Percentiles rank a stretch among this genome's conserved stretches.
phyloP scores from a whole-genome alignment of 2,113 vertebrate genomes.

The Sterrhoptilus dennistouni region DNA sequence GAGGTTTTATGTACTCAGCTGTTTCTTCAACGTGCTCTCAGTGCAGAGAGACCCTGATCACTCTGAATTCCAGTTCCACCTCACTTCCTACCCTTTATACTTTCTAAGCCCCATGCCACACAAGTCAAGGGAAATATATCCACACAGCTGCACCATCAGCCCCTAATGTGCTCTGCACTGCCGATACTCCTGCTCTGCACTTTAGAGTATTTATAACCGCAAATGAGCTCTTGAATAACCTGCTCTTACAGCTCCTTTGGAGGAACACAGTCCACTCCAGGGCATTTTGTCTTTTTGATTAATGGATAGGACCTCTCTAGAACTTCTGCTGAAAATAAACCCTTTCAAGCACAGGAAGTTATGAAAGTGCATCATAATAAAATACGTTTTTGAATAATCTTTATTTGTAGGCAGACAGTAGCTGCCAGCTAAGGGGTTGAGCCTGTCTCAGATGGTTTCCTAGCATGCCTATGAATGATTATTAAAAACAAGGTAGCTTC shows the following conservation, averaged over 20 bases:
- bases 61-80: constrained; percentile 83
- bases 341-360: not conserved
- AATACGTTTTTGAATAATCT: not conserved
- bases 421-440: not conserved
- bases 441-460: not conserved
- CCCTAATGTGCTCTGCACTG: constrained; percentile 6
- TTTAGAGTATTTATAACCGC: constrained; percentile 62
- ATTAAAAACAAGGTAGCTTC: not conserved
- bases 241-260: constrained; percentile 41
- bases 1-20: constrained; percentile 93
- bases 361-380: constrained; percentile 3
- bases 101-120: constrained; percentile 76
- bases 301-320: not conserved
- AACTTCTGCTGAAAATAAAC: constrained; percentile 14
- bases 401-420: not conserved
- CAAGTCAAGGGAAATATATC: constrained; percentile 78
- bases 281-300: constrained; percentile 28
- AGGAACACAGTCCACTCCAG: not conserved
- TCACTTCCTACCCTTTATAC: constrained; percentile 82
- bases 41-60: constrained; percentile 72
- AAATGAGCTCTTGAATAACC: constrained; percentile 70
- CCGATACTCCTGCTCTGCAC: not conserved
- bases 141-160: constrained; percentile 73
- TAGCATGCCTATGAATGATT: not conserved
- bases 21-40: constrained; percentile 74